Percentiles rank a stretch among this genome's conserved stretches.
Evolutionary conservation across 1,140 invertebrate genomes (phyloP).

Genomic region (Meloidogyne floridensis): DNA sequence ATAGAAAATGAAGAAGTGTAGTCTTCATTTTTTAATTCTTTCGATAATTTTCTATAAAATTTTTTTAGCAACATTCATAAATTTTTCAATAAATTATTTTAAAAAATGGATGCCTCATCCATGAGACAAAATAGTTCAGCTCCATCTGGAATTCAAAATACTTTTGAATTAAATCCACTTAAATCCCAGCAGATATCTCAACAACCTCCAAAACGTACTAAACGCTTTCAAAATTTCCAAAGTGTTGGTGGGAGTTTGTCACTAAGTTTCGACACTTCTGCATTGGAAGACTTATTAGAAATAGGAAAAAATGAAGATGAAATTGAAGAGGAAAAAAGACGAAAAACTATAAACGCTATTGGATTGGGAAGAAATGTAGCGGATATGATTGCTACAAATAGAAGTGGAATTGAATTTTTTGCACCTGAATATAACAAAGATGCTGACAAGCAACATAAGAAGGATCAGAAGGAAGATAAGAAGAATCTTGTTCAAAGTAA

Average conservation of each 20-base stretch:
- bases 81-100: neutral
- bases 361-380: neutral
- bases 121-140: neutral
- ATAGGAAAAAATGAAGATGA: neutral
- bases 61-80: neutral
- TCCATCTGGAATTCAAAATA: neutral
- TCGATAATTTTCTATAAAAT: neutral
- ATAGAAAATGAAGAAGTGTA: neutral
- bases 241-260: neutral
- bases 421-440: neutral
- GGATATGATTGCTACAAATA: neutral
- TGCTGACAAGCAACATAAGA: neutral
- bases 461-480: neutral
- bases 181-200: neutral
- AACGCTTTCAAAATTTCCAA: neutral
- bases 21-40: neutral
- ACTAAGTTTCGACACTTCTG: neutral
- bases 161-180: neutral
- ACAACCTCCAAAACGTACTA: neutral
- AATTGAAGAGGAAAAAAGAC: neutral
- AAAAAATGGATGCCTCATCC: neutral
- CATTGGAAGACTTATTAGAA: neutral
- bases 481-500: neutral
- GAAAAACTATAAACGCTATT: neutral
- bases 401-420: slow-evolving; percentile 2